Evolutionary conservation across 2,888 invertebrate species (phyloP).

Genomic region (Phragmatobia fuliginosa): DNA sequence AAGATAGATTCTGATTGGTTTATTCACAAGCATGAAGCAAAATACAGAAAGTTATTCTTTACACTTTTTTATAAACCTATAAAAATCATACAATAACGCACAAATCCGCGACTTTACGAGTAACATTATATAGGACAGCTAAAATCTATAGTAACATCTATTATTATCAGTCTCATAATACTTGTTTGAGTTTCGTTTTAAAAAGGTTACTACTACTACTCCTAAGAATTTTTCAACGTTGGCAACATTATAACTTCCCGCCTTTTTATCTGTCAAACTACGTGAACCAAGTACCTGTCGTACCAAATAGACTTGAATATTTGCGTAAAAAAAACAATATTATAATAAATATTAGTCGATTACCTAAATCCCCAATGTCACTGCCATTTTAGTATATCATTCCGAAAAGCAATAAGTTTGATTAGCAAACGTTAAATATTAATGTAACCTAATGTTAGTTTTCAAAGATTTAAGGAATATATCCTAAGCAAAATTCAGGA

Average conservation of each 20-base stretch:
- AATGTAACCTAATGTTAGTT: slow-evolving; percentile 10
- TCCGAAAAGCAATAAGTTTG: slow-evolving; percentile 54
- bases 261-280: background rate
- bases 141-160: background rate
- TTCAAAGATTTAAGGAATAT: background rate
- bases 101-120: background rate
- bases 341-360: slow-evolving; percentile 13
- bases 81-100: background rate
- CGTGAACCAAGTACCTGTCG: background rate
- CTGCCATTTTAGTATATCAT: slow-evolving; percentile 51
- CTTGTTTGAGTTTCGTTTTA: background rate
- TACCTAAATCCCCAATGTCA: slow-evolving; percentile 36
- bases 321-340: slow-evolving; percentile 3
- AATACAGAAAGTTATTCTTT: background rate
- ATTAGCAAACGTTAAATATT: slow-evolving; percentile 44
- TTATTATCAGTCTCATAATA: background rate
- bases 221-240: background rate
- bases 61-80: background rate
- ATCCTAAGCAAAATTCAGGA: background rate
- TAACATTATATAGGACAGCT: background rate
- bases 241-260: background rate
- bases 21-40: background rate
- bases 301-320: background rate
- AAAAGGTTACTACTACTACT: background rate
- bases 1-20: background rate